Evolutionary conservation across 2,113 vertebrate genomes (phyloP), one percentile per base, ranked within the genome.

Genomic region (Patagioenas fasciata): DNA sequence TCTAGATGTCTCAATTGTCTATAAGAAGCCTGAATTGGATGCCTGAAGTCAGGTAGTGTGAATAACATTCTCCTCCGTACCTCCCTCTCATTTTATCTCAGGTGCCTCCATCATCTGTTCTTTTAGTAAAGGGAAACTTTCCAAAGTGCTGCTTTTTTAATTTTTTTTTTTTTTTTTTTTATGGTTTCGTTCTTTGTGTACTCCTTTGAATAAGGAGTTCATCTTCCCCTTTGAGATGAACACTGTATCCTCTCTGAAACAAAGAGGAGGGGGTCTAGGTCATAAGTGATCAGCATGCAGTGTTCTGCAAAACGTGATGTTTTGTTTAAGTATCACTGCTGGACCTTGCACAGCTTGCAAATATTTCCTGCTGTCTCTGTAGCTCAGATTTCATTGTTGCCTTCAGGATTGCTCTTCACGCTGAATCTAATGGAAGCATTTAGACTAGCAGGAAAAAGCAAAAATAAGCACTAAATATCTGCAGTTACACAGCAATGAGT

Each of bases 291-390:
- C 89, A 74, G 84, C 92, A 74, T 91, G 94, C 73, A 94, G 80
- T 0, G 0, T 51, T 85, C 82, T 96, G 70, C 34, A 72, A 96
- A 94, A 97, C 5, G 64, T 91, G 91, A 92, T 96, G 92, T 96
- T 97, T 96, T 93, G 83, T 95, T 97, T 96, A 89, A 95, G 16
- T 77, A 71, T 91, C 93, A 73, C 95, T 71, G 86, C 77, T 97
- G 95, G 96, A 93, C 91, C 87, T 91, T 5, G 70, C 97, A 95
- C 95, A 97, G 97, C 95, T 95, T 96, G 96, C 95, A 94, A 93
- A 96, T 80, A 94, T 74, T 91, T 91, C 97, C 95, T 7, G 82
- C 92, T 96, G 95, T 42, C 87, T 87, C 34, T 6, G 6, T 69
- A 91, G 93, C 84, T 97, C 95, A 88, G 64, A 86, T 96, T 96